phyloP scores from a whole-genome alignment of 2,113 vertebrate genomes.

The Psettodes erumei region DNA sequence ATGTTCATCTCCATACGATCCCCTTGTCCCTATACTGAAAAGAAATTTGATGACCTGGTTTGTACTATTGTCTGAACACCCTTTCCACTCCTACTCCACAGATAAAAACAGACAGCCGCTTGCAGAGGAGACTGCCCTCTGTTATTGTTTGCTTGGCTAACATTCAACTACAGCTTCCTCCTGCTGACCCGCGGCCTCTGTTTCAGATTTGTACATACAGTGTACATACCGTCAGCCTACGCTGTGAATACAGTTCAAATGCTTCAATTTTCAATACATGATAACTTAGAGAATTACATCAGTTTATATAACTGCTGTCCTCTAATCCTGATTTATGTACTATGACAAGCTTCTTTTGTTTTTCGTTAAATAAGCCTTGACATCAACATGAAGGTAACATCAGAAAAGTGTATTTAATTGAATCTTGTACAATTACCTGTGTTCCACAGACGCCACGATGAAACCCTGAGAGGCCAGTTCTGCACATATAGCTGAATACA shows the following conservation, averaged over 20 bases:
- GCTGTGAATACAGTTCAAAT: background rate
- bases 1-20: slow-evolving; percentile 71
- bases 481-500: slow-evolving; percentile 94
- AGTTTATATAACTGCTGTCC: background rate
- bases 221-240: background rate
- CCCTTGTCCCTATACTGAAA: slow-evolving; percentile 70
- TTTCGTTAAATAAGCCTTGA: background rate
- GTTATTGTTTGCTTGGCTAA: slow-evolving; percentile 26
- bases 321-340: background rate
- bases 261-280: background rate
- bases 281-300: too few species aligned
- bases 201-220: background rate
- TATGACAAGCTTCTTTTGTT: background rate
- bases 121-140: slow-evolving; percentile 40
- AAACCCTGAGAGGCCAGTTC: slow-evolving; percentile 95
- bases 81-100: slow-evolving; percentile 68
- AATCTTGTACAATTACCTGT: slow-evolving; percentile 85
- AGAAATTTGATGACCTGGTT: slow-evolving; percentile 84
- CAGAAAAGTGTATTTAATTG: background rate
- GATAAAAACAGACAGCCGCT: slow-evolving; percentile 67
- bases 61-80: slow-evolving; percentile 76
- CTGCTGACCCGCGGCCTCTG: background rate
- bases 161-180: slow-evolving; percentile 25
- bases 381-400: background rate
- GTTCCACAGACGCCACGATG: slow-evolving; percentile 94